phyloP scores from a whole-genome alignment of 2,888 invertebrate species.

The Caenorhabditis doughertyi region DNA sequence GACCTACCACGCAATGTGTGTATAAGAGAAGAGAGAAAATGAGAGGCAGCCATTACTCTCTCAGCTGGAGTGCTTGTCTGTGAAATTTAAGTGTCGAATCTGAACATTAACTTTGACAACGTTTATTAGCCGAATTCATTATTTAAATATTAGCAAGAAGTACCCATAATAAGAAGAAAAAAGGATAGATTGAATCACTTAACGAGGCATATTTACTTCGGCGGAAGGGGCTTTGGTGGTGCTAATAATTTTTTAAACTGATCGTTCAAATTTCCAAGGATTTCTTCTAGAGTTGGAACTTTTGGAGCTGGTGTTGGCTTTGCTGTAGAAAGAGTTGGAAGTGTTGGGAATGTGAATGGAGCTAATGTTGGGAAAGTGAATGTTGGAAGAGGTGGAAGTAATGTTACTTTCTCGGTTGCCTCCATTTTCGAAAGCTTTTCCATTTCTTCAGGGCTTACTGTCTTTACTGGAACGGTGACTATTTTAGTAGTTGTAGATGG shows the following conservation, averaged over 20 bases:
- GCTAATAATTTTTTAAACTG: conserved; percentile 61
- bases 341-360: conserved; percentile 63
- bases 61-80: too few relatives aligned
- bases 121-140: conserved; percentile 35
- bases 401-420: conserved; percentile 48
- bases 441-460: conserved; percentile 49
- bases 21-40: conserved; percentile 1
- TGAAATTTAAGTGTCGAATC: too few relatives aligned
- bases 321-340: conserved; percentile 51
- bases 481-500: conserved; percentile 19
- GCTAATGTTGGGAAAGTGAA: conserved; percentile 58
- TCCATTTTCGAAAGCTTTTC: conserved; percentile 60
- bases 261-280: conserved; percentile 58
- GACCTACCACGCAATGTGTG: neutral
- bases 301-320: conserved; percentile 54
- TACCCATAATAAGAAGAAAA: conserved; percentile 45
- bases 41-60: too few relatives aligned
- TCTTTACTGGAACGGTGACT: conserved; percentile 36
- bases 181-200: neutral
- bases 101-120: too few relatives aligned
- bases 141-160: conserved; percentile 45
- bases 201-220: conserved; percentile 20
- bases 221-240: conserved; percentile 53
- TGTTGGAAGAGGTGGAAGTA: conserved; percentile 59
- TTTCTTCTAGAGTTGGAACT: conserved; percentile 63